Conservation (phyloP, 2,797 vertebrate genomes). For the Clarias pachynema region DNA sequence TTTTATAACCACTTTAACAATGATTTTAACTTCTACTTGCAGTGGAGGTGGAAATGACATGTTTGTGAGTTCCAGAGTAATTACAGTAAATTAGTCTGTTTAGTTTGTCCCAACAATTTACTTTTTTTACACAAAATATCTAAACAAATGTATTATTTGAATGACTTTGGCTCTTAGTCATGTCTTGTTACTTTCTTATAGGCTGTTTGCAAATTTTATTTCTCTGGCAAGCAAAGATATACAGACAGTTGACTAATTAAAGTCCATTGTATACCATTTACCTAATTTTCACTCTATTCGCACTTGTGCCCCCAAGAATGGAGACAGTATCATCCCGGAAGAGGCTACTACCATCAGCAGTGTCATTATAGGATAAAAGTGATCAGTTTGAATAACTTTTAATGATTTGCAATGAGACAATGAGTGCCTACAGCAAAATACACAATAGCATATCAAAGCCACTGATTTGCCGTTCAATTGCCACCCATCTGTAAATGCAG, state of each 20-base stretch:
- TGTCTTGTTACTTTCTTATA: neutral
- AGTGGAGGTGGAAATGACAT: neutral
- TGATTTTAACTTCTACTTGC: neutral
- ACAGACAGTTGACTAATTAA: neutral
- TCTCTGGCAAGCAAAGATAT: neutral
- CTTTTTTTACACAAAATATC: neutral
- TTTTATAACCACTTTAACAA: neutral
- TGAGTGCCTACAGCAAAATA: neutral
- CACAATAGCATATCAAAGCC: neutral
- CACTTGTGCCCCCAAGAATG: too few species aligned
- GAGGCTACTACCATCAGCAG: neutral
- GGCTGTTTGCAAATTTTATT: neutral
- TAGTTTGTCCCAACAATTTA: neutral
- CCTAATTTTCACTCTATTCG: neutral
- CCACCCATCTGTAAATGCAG: neutral
- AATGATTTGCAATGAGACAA: neutral
- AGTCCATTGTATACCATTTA: neutral
- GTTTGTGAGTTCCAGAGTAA: neutral
- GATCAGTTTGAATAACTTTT: constrained; percentile 7
- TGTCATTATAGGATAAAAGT: neutral
- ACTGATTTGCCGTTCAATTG: constrained; percentile 1
- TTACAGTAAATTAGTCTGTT: constrained; percentile 29
- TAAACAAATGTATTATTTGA: constrained; percentile 13
- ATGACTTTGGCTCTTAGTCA: constrained; percentile 6
- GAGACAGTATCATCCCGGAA: neutral